A percentile compares a stretch with the other conserved stretches of the same genome.
These are phyloP conservation scores for Copidosoma floridanum DNA, from an alignment of 1,140 invertebrate species.

Conservation along the genomic window DNA sequence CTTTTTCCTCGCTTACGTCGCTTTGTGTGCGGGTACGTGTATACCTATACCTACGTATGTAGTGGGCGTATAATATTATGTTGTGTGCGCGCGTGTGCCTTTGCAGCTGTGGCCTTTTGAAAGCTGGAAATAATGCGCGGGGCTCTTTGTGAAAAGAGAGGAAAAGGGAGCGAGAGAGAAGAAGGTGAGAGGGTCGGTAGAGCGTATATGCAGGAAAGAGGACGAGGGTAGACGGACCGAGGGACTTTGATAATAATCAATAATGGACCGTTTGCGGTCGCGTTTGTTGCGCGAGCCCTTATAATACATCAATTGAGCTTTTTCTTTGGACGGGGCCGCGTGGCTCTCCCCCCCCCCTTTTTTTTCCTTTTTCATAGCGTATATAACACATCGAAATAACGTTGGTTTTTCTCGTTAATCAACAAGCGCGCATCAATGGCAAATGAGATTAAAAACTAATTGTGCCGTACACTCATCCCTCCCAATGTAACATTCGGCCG, in stretches of 20 bases:
- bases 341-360: neutral
- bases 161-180: neutral
- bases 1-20: conserved; percentile 16
- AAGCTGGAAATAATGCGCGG: conserved; percentile 19
- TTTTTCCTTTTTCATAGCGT: neutral
- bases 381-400: no score
- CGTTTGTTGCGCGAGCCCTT: conserved; percentile 9
- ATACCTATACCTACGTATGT: no score
- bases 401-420: no score
- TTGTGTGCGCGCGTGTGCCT: no score
- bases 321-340: neutral
- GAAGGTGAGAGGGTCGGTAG: no score
- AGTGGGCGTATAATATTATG: no score
- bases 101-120: conserved; percentile 18
- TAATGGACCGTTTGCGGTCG: conserved; percentile 8
- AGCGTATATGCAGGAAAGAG: no score
- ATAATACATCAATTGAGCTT: neutral
- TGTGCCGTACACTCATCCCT: no score
- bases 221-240: neutral
- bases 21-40: no score
- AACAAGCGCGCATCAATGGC: no score
- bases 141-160: conserved; percentile 14
- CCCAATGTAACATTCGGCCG: conserved; percentile 3
- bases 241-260: conserved; percentile 25
- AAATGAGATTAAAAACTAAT: no score